A percentile compares a stretch with the other conserved stretches of the same genome.
These are phyloP conservation scores for Epicampocera succincta DNA, from an alignment of 2,888 invertebrate genomes.

Conservation along the genomic window DNA sequence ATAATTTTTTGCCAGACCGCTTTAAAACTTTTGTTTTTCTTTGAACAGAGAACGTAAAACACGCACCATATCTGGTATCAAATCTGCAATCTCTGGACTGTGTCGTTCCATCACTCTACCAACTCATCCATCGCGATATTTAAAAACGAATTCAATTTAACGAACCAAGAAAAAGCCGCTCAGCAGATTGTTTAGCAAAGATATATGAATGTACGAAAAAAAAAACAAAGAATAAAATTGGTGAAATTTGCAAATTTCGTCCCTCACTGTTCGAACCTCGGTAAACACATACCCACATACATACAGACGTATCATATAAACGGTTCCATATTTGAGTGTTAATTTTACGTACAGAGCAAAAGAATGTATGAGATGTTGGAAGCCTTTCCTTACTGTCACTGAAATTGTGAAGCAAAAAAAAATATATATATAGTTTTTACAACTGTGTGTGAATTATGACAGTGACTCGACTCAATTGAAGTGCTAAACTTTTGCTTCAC, in stretches of 20 bases:
- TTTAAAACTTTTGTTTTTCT: too few species aligned
- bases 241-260: neutral
- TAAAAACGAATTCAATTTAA: too few species aligned
- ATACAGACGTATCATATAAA: neutral
- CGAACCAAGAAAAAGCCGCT: too few species aligned
- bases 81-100: too few species aligned
- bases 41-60: too few species aligned
- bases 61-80: too few species aligned
- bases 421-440: constrained; percentile 51
- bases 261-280: constrained; percentile 3
- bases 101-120: too few species aligned
- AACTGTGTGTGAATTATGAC: constrained; percentile 67
- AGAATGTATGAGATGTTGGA: constrained; percentile 39
- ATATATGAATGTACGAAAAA: too few species aligned
- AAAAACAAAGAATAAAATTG: too few species aligned
- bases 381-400: constrained; percentile 18
- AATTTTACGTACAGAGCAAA: constrained; percentile 33
- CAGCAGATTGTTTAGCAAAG: too few species aligned
- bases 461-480: constrained; percentile 65
- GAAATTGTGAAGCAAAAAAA: constrained; percentile 18
- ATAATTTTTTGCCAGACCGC: too few species aligned
- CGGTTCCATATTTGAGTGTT: constrained; percentile 26
- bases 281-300: neutral
- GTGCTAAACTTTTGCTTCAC: constrained; percentile 53
- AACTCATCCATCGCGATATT: too few species aligned